Percentiles rank a stretch among this genome's conserved stretches.
These are phyloP conservation scores for Phyllostomus discolor DNA, from an alignment of 2,113 vertebrate species.

Conservation along the genomic window DNA sequence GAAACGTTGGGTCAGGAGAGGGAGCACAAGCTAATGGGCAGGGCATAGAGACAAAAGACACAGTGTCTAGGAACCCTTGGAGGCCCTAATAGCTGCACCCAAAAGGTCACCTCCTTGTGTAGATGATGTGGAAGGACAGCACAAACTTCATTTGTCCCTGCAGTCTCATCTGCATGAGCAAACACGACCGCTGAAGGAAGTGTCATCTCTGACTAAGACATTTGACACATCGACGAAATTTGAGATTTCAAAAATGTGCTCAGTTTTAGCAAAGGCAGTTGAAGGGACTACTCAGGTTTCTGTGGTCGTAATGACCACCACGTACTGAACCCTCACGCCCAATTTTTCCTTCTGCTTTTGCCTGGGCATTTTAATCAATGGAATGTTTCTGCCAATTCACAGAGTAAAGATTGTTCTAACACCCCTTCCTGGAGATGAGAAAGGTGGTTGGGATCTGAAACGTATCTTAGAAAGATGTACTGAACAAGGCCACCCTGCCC, in stretches of 20 bases:
- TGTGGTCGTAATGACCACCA: neutral
- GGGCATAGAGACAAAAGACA: neutral
- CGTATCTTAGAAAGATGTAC: neutral
- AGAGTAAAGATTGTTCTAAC: neutral
- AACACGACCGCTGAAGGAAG: neutral
- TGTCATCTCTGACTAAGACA: neutral
- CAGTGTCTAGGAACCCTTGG: neutral
- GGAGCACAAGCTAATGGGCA: neutral
- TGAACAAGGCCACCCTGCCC: neutral
- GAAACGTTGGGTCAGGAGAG: neutral
- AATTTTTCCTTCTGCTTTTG: neutral
- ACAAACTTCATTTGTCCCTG: neutral
- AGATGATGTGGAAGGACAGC: neutral
- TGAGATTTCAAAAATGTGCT: neutral
- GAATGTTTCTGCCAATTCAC: neutral
- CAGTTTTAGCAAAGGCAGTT: neutral
- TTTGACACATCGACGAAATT: too few relatives aligned
- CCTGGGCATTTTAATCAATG: neutral
- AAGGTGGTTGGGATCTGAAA: neutral
- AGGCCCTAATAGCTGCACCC: neutral
- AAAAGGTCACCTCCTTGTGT: neutral
- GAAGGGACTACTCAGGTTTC: neutral
- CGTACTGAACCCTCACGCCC: accelerated
- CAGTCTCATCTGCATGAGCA: neutral
- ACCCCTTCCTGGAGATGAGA: neutral